Percentiles rank a stretch among this genome's conserved stretches.
These are phyloP conservation scores for Pyrrhura leucotis DNA, from an alignment of 2,797 vertebrate genomes.

Conservation along the genomic window DNA sequence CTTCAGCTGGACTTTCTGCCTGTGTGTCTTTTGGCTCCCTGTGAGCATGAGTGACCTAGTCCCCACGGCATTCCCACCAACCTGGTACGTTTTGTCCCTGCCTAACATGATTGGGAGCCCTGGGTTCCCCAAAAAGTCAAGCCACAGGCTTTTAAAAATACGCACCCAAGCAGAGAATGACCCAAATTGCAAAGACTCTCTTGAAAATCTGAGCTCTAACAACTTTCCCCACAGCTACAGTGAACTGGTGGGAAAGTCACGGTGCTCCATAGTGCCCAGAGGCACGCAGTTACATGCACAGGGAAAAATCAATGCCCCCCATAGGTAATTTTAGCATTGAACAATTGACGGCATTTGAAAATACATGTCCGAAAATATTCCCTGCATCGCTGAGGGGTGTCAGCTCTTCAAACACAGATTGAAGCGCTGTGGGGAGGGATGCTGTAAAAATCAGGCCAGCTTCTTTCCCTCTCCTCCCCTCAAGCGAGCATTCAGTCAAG, in stretches of 20 bases:
- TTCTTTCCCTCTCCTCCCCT: not conserved
- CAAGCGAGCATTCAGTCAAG: not conserved
- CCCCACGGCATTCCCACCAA: accelerated
- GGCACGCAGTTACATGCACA: not conserved
- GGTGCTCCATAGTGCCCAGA: not conserved
- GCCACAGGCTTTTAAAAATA: not conserved
- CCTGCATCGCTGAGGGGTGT: not conserved
- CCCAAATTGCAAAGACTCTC: not conserved
- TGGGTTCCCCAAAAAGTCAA: not conserved
- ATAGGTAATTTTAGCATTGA: not conserved
- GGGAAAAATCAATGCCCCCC: not conserved
- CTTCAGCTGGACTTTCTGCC: not conserved
- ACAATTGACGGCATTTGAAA: not conserved
- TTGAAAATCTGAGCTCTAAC: not conserved
- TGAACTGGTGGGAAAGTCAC: accelerated
- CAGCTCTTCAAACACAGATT: not conserved
- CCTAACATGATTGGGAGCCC: not conserved
- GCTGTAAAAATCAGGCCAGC: not conserved
- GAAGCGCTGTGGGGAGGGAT: not conserved
- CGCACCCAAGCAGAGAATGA: accelerated
- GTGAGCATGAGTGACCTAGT: not conserved
- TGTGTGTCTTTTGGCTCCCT: not conserved
- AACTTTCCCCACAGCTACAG: not conserved
- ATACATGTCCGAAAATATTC: not conserved
- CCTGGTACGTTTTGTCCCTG: not conserved